Conservation (phyloP, 2,888 invertebrate species). For the Phortica okadai region DNA sequence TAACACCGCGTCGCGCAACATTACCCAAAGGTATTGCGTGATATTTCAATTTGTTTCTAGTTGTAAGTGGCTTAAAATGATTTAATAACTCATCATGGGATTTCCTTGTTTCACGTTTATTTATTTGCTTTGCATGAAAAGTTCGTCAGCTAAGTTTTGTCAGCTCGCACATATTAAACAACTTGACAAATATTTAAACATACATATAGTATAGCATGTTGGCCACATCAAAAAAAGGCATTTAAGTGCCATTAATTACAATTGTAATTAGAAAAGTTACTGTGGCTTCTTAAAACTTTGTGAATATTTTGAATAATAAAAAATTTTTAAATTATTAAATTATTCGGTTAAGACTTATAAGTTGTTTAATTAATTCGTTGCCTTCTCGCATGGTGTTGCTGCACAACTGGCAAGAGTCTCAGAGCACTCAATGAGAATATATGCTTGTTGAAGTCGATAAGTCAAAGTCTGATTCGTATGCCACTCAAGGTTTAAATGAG, state of each 20-base stretch:
- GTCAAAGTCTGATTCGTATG: too few species aligned
- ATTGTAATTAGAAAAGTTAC: not conserved
- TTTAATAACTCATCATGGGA: slow-evolving; percentile 73
- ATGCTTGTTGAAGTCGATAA: too few species aligned
- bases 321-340: too few species aligned
- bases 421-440: too few species aligned
- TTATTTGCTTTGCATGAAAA: not conserved
- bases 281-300: not conserved
- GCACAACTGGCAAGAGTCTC: too few species aligned
- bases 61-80: slow-evolving; percentile 73
- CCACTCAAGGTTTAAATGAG: too few species aligned
- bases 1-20: slow-evolving; percentile 13
- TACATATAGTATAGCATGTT: not conserved
- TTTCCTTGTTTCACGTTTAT: slow-evolving; percentile 59
- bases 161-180: slow-evolving; percentile 62
- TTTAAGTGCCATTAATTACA: not conserved
- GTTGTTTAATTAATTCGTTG: too few species aligned
- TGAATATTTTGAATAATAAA: too few species aligned
- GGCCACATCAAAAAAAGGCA: not conserved
- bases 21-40: slow-evolving; percentile 69
- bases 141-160: slow-evolving; percentile 51
- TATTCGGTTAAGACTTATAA: too few species aligned
- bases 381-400: too few species aligned
- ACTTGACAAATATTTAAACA: slow-evolving; percentile 44
- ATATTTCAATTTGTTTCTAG: slow-evolving; percentile 72